These are phyloP conservation scores for Procambarus clarkii DNA, from an alignment of 1,140 invertebrate genomes.

Conservation along the genomic window DNA sequence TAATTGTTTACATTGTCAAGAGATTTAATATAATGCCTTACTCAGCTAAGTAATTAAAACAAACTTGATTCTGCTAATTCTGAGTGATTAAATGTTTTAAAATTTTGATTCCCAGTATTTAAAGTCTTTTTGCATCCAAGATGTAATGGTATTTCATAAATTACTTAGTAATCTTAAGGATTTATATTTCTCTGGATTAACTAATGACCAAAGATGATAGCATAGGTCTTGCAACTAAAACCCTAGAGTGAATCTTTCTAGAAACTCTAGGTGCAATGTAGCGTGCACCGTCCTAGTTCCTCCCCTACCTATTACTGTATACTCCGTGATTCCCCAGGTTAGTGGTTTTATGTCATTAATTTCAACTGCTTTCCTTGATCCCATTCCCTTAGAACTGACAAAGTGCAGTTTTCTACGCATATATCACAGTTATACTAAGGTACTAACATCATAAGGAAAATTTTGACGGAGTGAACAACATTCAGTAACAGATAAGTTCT, in stretches of 20 bases:
- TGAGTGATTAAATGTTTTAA: neutral
- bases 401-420: neutral
- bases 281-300: neutral
- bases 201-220: neutral
- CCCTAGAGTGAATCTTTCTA: neutral
- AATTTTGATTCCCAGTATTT: too few species aligned
- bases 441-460: slow-evolving; percentile 22
- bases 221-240: neutral
- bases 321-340: slow-evolving; percentile 43
- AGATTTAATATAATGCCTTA: neutral
- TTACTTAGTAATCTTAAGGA: neutral
- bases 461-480: slow-evolving; percentile 11
- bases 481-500: neutral
- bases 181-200: neutral
- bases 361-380: slow-evolving; percentile 18
- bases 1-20: neutral
- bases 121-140: too few species aligned
- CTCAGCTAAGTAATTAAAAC: neutral
- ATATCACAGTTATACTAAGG: neutral
- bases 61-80: neutral
- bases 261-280: neutral
- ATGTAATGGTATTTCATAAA: neutral
- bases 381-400: slow-evolving; percentile 2
- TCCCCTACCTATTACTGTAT: neutral
- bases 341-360: slow-evolving; percentile 27